Base-by-base conservation (phyloP, 2,888 invertebrate genomes). In the Prosopocoilus inquinatus region DNA sequence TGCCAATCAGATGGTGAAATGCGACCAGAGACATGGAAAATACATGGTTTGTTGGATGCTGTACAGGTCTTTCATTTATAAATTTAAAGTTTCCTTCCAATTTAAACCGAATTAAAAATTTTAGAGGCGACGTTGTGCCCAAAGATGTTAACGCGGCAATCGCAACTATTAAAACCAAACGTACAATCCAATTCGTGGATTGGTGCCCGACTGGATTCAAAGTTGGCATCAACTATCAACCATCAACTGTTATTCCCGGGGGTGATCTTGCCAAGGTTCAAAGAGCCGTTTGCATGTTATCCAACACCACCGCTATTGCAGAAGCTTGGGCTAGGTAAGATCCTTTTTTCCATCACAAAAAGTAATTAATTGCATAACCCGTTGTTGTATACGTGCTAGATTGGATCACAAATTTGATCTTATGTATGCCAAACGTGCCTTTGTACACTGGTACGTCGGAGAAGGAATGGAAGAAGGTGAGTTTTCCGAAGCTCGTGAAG, bases 11-110 rank as follows among this genome's bases (percentile, higher is more conserved):
- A 91, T 96, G 90, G 91, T 92, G 45, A 92, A 92, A 77, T 95
- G 95, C 73, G 94, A 94, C 71, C 94, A 94, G 0, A 84, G 93
- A 48, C 90, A 90, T 70, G 92, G 92, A 50, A 92, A 92, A 76
- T 95, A 95, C 79, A 88, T 95, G 94, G 94, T 95, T 11, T 94
- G 94, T 78, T 95, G 95, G 71, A 91, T 96, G 89, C 80, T 96
- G 70, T 96, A 94, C 82, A 80, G 83, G 82, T 82, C 64, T 16
- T 35, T 36, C 11, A 61, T 32, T 36, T 20, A 1, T 9, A 34
- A 12, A 12, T 16, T n/a, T 15, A 7, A 32, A 16, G 13, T 11
- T 28, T 33, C 9, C 9, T 39, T 41, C 38, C 12, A 28, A 1
- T 47, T 41, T 32, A 13, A 20, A 11, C 41, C 47, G 35, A 44